Base-by-base conservation (phyloP, 1,140 invertebrate species). In the Portunus trituberculatus region DNA sequence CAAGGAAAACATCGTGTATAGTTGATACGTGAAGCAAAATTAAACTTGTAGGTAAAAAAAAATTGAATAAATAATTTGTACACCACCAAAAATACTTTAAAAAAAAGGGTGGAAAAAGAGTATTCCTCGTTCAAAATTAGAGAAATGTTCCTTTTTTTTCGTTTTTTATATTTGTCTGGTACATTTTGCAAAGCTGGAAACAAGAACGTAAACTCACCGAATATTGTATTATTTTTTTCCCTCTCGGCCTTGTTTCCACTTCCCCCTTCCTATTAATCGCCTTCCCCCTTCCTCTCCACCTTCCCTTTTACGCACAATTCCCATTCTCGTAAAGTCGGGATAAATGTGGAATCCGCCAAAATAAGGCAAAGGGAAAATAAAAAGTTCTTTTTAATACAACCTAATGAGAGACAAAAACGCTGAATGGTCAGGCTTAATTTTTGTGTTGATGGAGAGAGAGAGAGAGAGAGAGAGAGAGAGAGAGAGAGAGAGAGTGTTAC, bases 381-480 rank as follows among this genome's bases (percentile, higher is more conserved):
- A 76, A 20, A 3, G 16, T 76, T 76, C 4, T 76, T 76, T 76
- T 76, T n/a, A n/a, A 76, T n/a, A 76, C 67, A 25, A 76, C 6
- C 67, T 76, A n/a, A 76, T 76, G 67, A 1, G 67, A n/a, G 20
- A 20, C 67, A 7, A 76, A 76, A 76, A 76, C 67, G 67, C n/a
- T 76, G 67, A 25, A 76, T 76, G 6, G 67, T 76, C 6, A 76
- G 25, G 67, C 12, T n/a, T 76, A n/a, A 20, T 76, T 76, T 25
- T 76, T n/a, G 20, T 25, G 67, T 7, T 7, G 6, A n/a, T 76
- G 67, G 67, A 76, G 67, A 76, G 67, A 76, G 67, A 76, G 67
- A 76, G 67, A 76, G 67, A 76, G 67, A 76, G 67, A 76, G 67
- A 76, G 67, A 76, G 67, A 76, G 67, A 76, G 67, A 76, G 67